These are phyloP conservation scores for Stegastes partitus DNA, from an alignment of 2,113 vertebrate genomes.

Conservation along the genomic window DNA sequence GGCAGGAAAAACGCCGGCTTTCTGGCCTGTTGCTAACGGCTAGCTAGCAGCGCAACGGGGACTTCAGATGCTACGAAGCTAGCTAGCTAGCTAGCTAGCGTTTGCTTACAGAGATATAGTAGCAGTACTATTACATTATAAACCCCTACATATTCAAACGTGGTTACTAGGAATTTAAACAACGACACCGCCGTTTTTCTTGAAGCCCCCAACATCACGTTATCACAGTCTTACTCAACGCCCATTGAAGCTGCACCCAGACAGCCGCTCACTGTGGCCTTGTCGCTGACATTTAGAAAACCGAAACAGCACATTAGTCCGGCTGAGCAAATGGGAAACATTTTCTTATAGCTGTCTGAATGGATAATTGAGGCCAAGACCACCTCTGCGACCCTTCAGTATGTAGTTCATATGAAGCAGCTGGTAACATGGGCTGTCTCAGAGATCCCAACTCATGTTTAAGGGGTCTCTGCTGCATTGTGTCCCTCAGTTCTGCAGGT, in stretches of 20 bases:
- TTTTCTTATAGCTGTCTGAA: not conserved
- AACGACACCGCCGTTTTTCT: not conserved
- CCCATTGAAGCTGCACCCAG: constrained; percentile 36
- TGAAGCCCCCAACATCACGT: not conserved
- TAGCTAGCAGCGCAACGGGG: constrained; percentile 9
- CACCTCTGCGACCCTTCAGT: too few relatives aligned
- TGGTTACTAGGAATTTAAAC: not conserved
- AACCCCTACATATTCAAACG: not conserved
- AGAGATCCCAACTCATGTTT: not conserved
- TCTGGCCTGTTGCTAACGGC: constrained; percentile 70
- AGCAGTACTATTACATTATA: too few relatives aligned
- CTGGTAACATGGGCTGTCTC: not conserved
- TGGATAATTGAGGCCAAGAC: not conserved
- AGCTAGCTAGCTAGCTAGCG: not conserved
- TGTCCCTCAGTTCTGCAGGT: not conserved
- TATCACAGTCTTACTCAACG: not conserved
- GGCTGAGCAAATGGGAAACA: not conserved
- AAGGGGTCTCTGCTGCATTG: not conserved
- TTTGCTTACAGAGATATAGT: not conserved
- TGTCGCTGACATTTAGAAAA: not conserved
- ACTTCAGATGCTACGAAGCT: not conserved
- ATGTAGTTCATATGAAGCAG: not conserved
- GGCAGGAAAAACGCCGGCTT: constrained; percentile 77
- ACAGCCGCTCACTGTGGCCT: constrained; percentile 7
- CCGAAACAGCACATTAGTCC: fast-evolving